These are phyloP conservation scores for Mionectes macconnelli DNA, from an alignment of 2,113 vertebrate genomes.

Conservation along the genomic window DNA sequence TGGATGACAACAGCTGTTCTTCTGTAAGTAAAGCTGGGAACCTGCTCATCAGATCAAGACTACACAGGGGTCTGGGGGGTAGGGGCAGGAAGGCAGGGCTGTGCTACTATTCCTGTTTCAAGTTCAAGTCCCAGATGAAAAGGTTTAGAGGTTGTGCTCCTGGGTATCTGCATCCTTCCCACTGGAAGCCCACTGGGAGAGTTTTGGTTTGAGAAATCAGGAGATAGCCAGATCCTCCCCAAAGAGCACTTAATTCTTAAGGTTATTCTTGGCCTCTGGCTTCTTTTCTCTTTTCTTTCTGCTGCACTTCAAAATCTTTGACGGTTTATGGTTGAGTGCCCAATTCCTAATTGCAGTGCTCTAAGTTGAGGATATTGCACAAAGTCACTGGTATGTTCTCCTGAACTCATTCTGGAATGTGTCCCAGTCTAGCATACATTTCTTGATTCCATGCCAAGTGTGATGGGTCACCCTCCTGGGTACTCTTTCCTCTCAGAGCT, in stretches of 20 bases:
- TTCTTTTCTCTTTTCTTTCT: not conserved
- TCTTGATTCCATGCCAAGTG: not conserved
- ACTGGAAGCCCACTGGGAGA: not conserved
- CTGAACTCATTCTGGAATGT: not conserved
- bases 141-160: not conserved
- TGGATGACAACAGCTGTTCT: constrained; percentile 56
- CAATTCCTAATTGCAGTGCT: not conserved
- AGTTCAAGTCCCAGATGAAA: not conserved
- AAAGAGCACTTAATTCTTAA: not conserved
- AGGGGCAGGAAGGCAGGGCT: not conserved
- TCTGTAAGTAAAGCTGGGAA: constrained; percentile 62
- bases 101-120: not conserved
- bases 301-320: not conserved
- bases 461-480: not conserved
- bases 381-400: not conserved
- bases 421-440: not conserved
- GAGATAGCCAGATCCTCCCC: not conserved
- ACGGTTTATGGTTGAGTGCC: not conserved
- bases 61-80: not conserved
- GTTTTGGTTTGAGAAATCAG: not conserved
- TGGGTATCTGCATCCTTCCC: not conserved
- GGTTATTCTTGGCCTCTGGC: not conserved
- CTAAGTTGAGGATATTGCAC: not conserved
- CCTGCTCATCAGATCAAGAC: not conserved
- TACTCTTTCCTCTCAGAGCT: not conserved